phyloP scores from a whole-genome alignment of 2,888 invertebrate genomes.

The Xylocampa areola region DNA sequence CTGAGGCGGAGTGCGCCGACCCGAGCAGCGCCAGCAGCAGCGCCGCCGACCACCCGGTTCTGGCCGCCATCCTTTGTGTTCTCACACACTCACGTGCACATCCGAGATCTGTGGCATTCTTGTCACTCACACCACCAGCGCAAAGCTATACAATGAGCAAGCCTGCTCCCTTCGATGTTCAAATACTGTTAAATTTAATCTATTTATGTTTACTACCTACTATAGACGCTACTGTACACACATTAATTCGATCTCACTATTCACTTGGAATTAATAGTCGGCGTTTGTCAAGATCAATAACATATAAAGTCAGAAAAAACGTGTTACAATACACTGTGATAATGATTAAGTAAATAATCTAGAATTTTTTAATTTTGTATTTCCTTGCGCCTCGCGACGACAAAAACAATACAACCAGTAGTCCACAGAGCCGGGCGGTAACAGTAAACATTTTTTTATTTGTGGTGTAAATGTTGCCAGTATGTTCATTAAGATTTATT shows the following conservation, averaged over 20 bases:
- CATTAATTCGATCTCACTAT: constrained; percentile 30
- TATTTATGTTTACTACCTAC: constrained; percentile 54
- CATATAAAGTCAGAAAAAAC: constrained; percentile 2
- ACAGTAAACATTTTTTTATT: constrained; percentile 25
- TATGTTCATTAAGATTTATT: neutral
- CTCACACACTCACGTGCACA: constrained; percentile 25
- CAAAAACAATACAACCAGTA: constrained; percentile 22
- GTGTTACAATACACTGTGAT: constrained; percentile 12
- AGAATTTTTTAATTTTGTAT: no score
- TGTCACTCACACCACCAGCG: constrained; percentile 7
- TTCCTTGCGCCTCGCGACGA: constrained; percentile 11
- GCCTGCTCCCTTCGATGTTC: neutral
- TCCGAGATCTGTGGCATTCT: constrained; percentile 13
- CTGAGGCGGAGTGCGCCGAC: constrained; percentile 33
- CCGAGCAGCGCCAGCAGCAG: constrained; percentile 47
- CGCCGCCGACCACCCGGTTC: constrained; percentile 37
- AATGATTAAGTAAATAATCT: neutral
- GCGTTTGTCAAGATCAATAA: neutral
- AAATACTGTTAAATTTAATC: constrained; percentile 27
- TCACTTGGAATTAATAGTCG: constrained; percentile 1
- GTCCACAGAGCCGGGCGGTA: constrained; percentile 16
- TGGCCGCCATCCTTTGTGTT: constrained; percentile 49
- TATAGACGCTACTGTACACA: constrained; percentile 38
- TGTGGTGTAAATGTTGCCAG: constrained; percentile 23
- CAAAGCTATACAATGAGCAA: constrained; percentile 2